Percentiles rank a stretch among this genome's conserved stretches.
These are phyloP conservation scores for Drosophila pandora DNA, from an alignment of 1,140 invertebrate species.

Conservation along the genomic window DNA sequence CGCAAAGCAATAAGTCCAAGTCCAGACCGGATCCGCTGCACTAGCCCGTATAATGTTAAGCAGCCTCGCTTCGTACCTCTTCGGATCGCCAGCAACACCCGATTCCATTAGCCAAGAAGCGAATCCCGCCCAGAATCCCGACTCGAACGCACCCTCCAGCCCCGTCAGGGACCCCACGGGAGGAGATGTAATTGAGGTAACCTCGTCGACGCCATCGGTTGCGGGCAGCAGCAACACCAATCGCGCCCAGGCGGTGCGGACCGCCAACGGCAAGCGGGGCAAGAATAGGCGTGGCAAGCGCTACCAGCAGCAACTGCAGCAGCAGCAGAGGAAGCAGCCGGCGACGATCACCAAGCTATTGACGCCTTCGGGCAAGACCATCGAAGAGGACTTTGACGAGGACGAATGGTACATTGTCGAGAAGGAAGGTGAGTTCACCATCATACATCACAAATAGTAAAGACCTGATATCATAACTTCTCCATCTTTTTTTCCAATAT, in stretches of 20 bases:
- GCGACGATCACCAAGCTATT: conserved; percentile 60
- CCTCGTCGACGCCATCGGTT: conserved; percentile 74
- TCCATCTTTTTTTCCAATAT: neutral
- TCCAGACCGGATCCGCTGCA: conserved; percentile 34
- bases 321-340: conserved; percentile 58
- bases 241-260: conserved; percentile 51
- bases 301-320: conserved; percentile 48
- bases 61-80: conserved; percentile 82
- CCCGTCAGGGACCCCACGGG: conserved; percentile 33
- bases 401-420: conserved; percentile 83
- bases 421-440: conserved; percentile 76
- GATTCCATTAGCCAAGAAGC: conserved; percentile 57
- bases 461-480: neutral
- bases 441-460: too few species aligned
- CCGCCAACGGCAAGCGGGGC: conserved; percentile 53
- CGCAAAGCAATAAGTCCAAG: conserved; percentile 58
- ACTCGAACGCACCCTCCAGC: conserved; percentile 24
- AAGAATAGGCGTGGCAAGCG: conserved; percentile 64
- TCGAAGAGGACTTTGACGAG: conserved; percentile 73
- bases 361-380: conserved; percentile 52
- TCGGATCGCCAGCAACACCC: conserved; percentile 76
- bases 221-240: conserved; percentile 65
- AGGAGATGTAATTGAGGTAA: conserved; percentile 80
- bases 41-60: conserved; percentile 81
- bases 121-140: conserved; percentile 49